Base-by-base conservation (phyloP, 1,140 invertebrate species). In the Nasonia longicornis region DNA sequence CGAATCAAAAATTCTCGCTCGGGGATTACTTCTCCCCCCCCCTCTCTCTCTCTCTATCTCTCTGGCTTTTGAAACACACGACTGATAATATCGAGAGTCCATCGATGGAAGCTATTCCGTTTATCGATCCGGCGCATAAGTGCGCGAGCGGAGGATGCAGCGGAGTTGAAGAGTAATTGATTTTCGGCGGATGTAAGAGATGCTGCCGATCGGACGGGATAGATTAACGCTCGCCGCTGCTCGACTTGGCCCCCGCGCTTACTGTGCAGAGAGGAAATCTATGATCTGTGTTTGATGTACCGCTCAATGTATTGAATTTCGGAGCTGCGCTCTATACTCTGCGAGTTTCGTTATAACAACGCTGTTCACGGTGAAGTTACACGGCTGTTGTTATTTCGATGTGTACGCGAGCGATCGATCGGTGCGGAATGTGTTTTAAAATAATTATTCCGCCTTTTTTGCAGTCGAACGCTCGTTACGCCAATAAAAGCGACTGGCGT, bases 121-220 rank as follows among this genome's bases (percentile, higher is more conserved):
- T 73, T 73, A 79, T 79, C n/a, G 77, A 79, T 79, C 71, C 8
- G 11, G 10, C 12, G 67, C 42, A 16, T 12, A 72, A 71, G 48
- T 29, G 67, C 16, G 10, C 20, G 12, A 58, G 69, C 26, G 29
- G 3, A 16, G 48, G 4, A 26, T 45, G 35, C 77, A 11, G 35
- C 67, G 20, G 42, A 63, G 11, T 72, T 71, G 42, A 79, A 79
- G 31, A 79, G 48, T 63, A 72, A 79, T 79, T 79, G 77, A 79
- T 79, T 72, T 79, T 42, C 48, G n/a, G 69, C 69, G 69, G 52
- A 71, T 52, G 48, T 35, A 11, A 52, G 29, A 48, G 42, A 78
- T 35, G 26, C 76, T 31, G 48, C 12, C 12, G 67, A 79, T 79
- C 69, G 48, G 26, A 10, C 2, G 20, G 45, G 45, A 69, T 77